Base-by-base conservation (phyloP, 2,797 vertebrate species). In the Mormyrus proboscirostris region DNA sequence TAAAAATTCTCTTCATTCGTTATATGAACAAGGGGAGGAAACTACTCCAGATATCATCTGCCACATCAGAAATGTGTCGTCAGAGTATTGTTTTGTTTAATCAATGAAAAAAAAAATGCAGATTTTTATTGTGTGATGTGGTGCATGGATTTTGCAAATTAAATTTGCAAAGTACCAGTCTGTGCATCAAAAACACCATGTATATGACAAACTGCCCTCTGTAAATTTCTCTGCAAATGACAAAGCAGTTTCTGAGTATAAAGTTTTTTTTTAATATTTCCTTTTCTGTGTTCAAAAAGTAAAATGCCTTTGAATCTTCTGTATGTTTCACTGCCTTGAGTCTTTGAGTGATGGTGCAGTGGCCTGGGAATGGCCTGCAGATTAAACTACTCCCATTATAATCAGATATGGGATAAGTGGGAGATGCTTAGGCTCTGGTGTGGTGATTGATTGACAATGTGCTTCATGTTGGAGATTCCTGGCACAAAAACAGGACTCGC, bases 221-320 rank as follows among this genome's bases (percentile, higher is more conserved):
- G 97, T 98, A 98, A 97, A 98, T 97, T 97, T 96, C 96, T 97
- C 96, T 96, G 94, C 94, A 94, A 96, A 97, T 95, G 95, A 95
- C 94, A 94, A 94, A 97, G 95, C 94, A 96, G 96, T 96, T 97
- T 95, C 95, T 97, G 95, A 97, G 95, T 97, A 96, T 97, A 97
- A 98, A 97, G 96, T 97, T 96, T 97, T 97, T 96, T 94, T 97
- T 96, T 98, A 97, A 99, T 97, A 98, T 96, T 98, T 99, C 96
- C 96, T 99, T 99, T 99, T 97, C 97, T 96, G 97, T 99, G 98
- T 97, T 99, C 96, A 97, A 96, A 95, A 95, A 96, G 94, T 94
- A 91, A 95, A 93, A 93, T 93, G 95, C 91, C 95, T 96, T 95
- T 94, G 95, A 95, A 93, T 96, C 95, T 94, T 96, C 96, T 95